phyloP scores from a whole-genome alignment of 2,888 invertebrate genomes.

The Sesia bembeciformis region DNA sequence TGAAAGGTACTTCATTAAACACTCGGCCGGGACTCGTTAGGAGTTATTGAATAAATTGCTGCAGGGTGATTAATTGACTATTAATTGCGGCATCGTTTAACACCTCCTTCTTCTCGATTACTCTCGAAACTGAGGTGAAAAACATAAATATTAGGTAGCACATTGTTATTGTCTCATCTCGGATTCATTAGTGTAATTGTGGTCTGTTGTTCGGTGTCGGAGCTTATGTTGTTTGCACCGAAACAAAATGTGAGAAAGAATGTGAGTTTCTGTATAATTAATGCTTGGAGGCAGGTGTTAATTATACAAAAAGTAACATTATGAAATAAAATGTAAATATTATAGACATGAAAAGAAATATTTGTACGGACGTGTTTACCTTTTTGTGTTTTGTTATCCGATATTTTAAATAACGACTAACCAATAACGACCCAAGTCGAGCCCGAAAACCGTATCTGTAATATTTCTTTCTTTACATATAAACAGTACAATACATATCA shows the following conservation, averaged over 20 bases:
- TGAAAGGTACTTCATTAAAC: conserved; percentile 33
- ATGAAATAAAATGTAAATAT: too few species aligned
- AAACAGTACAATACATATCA: too few species aligned
- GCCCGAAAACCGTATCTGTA: too few species aligned
- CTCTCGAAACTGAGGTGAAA: conserved; percentile 18
- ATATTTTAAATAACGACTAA: too few species aligned
- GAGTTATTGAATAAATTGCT: conserved; percentile 63
- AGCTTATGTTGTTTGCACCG: neutral
- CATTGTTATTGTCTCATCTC: neutral
- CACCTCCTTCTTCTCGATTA: conserved; percentile 31
- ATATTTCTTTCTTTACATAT: too few species aligned
- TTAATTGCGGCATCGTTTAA: conserved; percentile 69
- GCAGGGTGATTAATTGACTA: conserved; percentile 60
- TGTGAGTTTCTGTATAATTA: neutral
- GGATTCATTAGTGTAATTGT: neutral
- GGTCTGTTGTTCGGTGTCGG: neutral
- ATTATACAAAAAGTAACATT: too few species aligned
- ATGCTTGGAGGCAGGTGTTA: neutral
- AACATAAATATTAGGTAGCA: neutral
- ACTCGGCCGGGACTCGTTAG: conserved; percentile 36
- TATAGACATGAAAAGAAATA: too few species aligned
- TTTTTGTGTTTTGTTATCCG: too few species aligned
- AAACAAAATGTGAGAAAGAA: neutral
- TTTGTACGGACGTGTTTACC: too few species aligned
- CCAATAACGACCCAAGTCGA: too few species aligned